A percentile compares a stretch with the other conserved stretches of the same genome.
phyloP scores from a whole-genome alignment of 2,888 invertebrate genomes.

The Lissocephala sabroskyi region DNA sequence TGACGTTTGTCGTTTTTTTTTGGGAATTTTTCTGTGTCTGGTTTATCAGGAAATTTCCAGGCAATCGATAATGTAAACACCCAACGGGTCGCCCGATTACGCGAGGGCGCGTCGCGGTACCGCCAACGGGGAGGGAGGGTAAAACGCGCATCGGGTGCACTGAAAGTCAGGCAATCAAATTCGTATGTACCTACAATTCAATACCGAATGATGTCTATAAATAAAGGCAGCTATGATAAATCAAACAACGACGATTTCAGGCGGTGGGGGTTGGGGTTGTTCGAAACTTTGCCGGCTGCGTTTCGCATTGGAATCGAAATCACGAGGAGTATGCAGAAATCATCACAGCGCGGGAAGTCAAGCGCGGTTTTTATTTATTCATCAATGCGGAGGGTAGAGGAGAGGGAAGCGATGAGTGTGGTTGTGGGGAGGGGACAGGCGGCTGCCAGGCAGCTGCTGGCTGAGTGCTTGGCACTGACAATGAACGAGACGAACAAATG shows the following conservation, averaged over 20 bases:
- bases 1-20: no score
- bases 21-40: no score
- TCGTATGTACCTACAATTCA: neutral
- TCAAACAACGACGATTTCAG: constrained; percentile 27
- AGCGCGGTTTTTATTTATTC: no score
- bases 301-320: no score
- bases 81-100: no score
- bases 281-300: constrained; percentile 29
- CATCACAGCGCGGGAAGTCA: constrained; percentile 20
- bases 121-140: no score
- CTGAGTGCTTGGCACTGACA: constrained; percentile 27
- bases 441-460: neutral
- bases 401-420: constrained; percentile 2
- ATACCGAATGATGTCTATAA: constrained; percentile 27
- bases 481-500: constrained; percentile 38
- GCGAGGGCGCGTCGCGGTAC: no score
- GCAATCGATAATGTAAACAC: no score
- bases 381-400: neutral
- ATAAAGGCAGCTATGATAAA: constrained; percentile 46
- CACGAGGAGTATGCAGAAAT: constrained; percentile 39
- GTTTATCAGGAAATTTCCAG: no score
- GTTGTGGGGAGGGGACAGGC: no score
- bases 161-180: neutral
- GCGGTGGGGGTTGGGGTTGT: constrained; percentile 12
- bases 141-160: no score